A percentile compares a stretch with the other conserved stretches of the same genome.
Conservation (phyloP, 2,888 invertebrate genomes). For the Blastobasis lacticolella region DNA sequence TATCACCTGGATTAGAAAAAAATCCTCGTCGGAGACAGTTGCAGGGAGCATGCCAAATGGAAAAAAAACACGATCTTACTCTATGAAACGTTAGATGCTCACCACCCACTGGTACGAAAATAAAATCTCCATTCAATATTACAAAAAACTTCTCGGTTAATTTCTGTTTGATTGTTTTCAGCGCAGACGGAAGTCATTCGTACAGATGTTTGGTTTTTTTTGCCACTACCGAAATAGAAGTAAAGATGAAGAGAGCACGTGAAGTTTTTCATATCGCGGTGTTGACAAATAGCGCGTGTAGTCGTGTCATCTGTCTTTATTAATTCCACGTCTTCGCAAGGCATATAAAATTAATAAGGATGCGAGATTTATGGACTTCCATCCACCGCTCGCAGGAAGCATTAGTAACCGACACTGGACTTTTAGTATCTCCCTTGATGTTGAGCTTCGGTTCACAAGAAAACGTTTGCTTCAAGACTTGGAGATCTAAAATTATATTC, state of each 20-base stretch:
- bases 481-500: background rate
- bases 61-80: conserved; percentile 5
- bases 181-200: conserved; percentile 35
- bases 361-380: conserved; percentile 33
- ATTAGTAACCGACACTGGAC: conserved; percentile 27
- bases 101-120: conserved; percentile 11
- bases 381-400: conserved; percentile 31
- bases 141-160: conserved; percentile 30
- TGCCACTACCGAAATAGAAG: conserved; percentile 32
- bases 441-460: background rate
- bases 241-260: conserved; percentile 20
- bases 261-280: conserved; percentile 26
- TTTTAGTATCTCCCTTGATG: conserved; percentile 24
- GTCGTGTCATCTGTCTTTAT: conserved; percentile 29
- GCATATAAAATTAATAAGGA: conserved; percentile 38
- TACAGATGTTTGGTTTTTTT: conserved; percentile 35
- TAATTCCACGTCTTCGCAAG: conserved; percentile 28
- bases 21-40: conserved; percentile 33
- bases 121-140: conserved; percentile 15
- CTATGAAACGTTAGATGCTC: conserved; percentile 11
- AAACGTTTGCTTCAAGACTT: conserved; percentile 5
- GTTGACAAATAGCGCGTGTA: conserved; percentile 39
- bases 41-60: conserved; percentile 17
- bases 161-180: conserved; percentile 36
- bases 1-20: conserved; percentile 59